phyloP scores from a whole-genome alignment of 1,140 invertebrate genomes.

The Hylaeus anthracinus region DNA sequence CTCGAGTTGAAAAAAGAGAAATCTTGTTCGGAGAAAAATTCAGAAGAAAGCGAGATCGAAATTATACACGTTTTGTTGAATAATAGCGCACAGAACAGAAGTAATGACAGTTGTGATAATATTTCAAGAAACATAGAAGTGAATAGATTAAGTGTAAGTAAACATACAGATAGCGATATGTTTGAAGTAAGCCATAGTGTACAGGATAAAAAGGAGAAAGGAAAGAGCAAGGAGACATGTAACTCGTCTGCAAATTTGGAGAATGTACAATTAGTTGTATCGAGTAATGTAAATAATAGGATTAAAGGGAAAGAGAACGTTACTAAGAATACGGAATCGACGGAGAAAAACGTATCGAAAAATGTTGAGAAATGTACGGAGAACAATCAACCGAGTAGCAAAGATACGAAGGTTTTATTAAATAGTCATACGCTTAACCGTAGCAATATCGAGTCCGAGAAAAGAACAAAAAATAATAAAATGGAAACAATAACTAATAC shows the following conservation, averaged over 20 bases:
- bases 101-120: neutral
- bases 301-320: neutral
- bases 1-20: neutral
- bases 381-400: neutral
- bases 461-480: no score
- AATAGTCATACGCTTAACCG: no score
- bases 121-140: neutral
- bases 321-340: neutral
- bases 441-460: no score
- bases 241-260: neutral
- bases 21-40: neutral
- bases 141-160: neutral
- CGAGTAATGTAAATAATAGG: no score
- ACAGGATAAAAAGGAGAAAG: neutral
- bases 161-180: neutral
- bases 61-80: constrained; percentile 44
- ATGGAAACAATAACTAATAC: neutral
- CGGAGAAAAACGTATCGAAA: neutral
- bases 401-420: no score
- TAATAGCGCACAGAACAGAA: neutral
- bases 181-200: neutral
- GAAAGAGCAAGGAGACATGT: neutral
- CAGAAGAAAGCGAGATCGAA: constrained; percentile 47
- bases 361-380: neutral
- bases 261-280: no score